phyloP scores from a whole-genome alignment of 2,113 vertebrate species.

The Piprites chloris region DNA sequence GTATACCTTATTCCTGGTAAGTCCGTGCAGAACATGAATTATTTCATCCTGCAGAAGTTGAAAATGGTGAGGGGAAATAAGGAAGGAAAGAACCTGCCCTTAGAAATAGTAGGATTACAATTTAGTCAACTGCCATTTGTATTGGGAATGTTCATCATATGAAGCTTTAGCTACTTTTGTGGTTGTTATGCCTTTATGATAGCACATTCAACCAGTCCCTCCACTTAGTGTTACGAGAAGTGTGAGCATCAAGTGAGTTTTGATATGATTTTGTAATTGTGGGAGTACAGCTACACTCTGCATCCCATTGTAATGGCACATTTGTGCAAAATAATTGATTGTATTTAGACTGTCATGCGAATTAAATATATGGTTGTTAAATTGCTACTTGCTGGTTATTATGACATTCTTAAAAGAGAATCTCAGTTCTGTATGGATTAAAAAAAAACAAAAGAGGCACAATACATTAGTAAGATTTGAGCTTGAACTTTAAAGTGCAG shows the following conservation, averaged over 20 bases:
- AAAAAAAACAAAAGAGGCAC: neutral
- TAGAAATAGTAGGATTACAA: neutral
- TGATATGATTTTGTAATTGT: neutral
- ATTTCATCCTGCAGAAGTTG: neutral
- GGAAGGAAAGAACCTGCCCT: neutral
- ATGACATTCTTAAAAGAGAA: neutral
- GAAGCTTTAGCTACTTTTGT: neutral
- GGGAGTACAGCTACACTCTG: neutral
- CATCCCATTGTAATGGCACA: neutral
- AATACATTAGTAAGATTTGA: neutral
- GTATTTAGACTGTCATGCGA: neutral
- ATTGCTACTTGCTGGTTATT: neutral
- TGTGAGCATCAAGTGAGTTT: neutral
- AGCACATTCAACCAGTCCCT: neutral
- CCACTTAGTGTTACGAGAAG: neutral
- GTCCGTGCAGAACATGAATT: neutral
- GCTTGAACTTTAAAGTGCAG: neutral
- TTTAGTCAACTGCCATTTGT: neutral
- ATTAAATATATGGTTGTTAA: neutral
- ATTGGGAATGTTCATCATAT: neutral
- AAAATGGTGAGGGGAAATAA: neutral
- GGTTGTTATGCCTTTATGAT: neutral
- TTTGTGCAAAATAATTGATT: neutral
- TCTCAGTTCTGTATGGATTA: neutral
- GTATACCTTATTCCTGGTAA: neutral